Conservation (phyloP, 2,797 vertebrate genomes). For the Chaetodon trifasciatus region DNA sequence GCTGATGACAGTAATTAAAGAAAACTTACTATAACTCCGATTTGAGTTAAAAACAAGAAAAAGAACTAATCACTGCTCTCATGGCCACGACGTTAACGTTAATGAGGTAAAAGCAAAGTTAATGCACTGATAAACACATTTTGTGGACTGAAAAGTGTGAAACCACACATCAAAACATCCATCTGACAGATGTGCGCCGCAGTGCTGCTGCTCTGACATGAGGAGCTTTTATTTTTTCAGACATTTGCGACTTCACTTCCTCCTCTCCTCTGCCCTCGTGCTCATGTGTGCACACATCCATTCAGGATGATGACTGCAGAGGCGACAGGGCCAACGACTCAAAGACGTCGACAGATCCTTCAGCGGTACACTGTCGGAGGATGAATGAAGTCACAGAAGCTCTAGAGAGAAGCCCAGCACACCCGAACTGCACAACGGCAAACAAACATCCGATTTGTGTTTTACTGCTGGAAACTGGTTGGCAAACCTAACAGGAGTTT, state of each 20-base stretch:
- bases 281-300: conserved; percentile 11
- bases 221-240: not conserved
- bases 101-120: not conserved
- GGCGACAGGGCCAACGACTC: conserved; percentile 8
- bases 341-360: not conserved
- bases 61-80: not conserved
- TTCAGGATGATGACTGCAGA: conserved; percentile 14
- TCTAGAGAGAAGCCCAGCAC: not conserved
- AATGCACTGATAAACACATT: not conserved
- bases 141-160: not conserved
- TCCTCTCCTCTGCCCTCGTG: not conserved
- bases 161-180: not conserved
- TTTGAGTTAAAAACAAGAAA: not conserved
- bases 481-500: not conserved
- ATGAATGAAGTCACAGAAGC: not conserved
- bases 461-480: not conserved
- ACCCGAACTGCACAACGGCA: not conserved
- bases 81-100: not conserved
- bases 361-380: not conserved
- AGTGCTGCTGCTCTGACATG: not conserved
- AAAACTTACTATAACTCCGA: not conserved
- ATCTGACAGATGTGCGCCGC: not conserved
- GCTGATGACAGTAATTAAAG: not conserved
- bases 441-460: not conserved
- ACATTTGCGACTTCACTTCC: not conserved